A percentile compares a stretch with the other conserved stretches of the same genome.
phyloP scores from a whole-genome alignment of 2,113 vertebrate species.

The Paracanthobrama guichenoti region DNA sequence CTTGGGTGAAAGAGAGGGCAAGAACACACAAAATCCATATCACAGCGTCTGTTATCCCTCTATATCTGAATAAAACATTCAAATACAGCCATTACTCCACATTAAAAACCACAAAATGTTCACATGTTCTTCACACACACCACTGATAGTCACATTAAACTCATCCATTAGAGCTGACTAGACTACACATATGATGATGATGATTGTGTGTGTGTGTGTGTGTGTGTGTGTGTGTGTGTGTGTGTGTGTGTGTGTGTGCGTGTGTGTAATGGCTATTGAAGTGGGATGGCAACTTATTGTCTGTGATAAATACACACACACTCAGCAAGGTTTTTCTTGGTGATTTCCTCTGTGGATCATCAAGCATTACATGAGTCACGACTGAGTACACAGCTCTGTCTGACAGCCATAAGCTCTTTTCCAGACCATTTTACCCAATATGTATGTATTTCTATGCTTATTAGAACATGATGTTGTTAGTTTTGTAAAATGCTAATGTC shows the following conservation, averaged over 20 bases:
- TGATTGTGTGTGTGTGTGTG: conserved; percentile 16
- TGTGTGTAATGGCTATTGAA: conserved; percentile 28
- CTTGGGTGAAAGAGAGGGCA: conserved; percentile 75
- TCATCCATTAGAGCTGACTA: conserved; percentile 75
- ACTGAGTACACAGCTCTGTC: conserved; percentile 48
- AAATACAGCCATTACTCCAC: conserved; percentile 83
- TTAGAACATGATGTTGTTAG: conserved; percentile 14
- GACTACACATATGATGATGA: conserved; percentile 41
- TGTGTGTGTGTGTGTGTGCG: neutral
- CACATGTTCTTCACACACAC: conserved; percentile 74
- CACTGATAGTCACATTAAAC: conserved; percentile 81
- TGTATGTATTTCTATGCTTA: neutral
- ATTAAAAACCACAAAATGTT: conserved; percentile 84
- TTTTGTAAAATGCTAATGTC: conserved; percentile 5
- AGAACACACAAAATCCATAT: conserved; percentile 80
- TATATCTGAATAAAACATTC: conserved; percentile 85
- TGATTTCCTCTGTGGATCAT: conserved; percentile 35
- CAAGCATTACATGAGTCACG: conserved; percentile 49
- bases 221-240: too few species aligned
- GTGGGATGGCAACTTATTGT: conserved; percentile 19
- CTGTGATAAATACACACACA: conserved; percentile 11
- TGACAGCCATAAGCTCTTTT: conserved; percentile 15
- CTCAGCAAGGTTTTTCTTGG: conserved; percentile 21
- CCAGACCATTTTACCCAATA: conserved; percentile 6
- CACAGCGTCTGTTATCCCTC: conserved; percentile 76